Evolutionary conservation across 2,888 invertebrate genomes (phyloP).

Genomic region (Tetragnatha montana): DNA sequence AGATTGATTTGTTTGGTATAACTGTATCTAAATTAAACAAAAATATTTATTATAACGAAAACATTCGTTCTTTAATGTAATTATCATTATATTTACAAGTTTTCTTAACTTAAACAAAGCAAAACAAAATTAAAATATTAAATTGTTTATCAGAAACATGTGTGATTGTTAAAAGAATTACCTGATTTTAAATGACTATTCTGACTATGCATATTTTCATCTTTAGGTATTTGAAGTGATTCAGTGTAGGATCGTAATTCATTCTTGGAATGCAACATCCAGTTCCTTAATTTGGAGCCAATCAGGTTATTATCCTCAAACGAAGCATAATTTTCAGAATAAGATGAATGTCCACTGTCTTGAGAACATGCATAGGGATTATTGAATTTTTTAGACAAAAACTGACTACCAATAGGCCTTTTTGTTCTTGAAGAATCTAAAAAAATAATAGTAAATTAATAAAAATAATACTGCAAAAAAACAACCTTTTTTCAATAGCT

Average conservation of each 20-base stretch:
- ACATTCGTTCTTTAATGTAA: no score
- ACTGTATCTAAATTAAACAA: neutral
- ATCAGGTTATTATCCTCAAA: constrained; percentile 51
- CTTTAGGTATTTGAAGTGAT: neutral
- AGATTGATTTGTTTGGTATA: neutral
- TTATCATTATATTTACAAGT: no score
- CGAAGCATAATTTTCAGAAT: constrained; percentile 7
- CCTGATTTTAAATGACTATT: constrained; percentile 12
- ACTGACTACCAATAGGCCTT: constrained; percentile 37
- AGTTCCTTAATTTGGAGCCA: constrained; percentile 63
- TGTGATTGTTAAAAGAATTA: no score
- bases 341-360: constrained; percentile 48
- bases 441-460: neutral
- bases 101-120: neutral
- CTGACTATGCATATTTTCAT: constrained; percentile 9
- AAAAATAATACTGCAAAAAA: neutral
- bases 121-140: neutral
- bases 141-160: no score
- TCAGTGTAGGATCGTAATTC: constrained; percentile 19
- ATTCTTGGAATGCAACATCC: constrained; percentile 57
- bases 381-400: constrained; percentile 26
- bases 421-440: constrained; percentile 42
- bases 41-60: no score
- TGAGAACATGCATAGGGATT: constrained; percentile 15
- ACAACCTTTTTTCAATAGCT: no score